These are phyloP conservation scores for Acleris emargana DNA, from an alignment of 2,888 invertebrate species.

Conservation along the genomic window DNA sequence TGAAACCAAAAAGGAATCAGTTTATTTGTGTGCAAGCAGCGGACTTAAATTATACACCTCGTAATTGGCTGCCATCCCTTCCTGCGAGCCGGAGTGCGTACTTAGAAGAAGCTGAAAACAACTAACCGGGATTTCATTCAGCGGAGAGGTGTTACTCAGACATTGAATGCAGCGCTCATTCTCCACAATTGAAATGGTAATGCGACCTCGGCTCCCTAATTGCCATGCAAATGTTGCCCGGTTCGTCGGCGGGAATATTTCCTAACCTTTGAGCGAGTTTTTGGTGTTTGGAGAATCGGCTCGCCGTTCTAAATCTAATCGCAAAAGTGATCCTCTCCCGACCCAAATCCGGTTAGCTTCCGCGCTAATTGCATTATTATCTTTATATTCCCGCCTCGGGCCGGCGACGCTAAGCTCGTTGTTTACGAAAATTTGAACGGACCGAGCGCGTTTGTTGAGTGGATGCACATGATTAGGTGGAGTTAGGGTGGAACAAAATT, in stretches of 20 bases:
- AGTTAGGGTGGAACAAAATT: constrained; percentile 15
- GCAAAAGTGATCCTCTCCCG: constrained; percentile 1
- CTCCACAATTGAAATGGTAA: constrained; percentile 77
- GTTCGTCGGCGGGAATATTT: constrained; percentile 40
- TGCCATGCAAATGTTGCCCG: constrained; percentile 69
- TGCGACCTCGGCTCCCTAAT: constrained; percentile 64
- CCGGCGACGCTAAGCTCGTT: constrained; percentile 36
- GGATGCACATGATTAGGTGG: constrained; percentile 29
- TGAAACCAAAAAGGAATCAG: constrained; percentile 29
- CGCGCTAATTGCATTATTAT: constrained; percentile 5
- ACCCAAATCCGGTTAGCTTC: constrained; percentile 5
- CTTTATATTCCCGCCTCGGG: constrained; percentile 5
- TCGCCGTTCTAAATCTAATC: constrained; percentile 1
- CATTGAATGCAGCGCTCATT: constrained; percentile 54
- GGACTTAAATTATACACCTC: constrained; percentile 35
- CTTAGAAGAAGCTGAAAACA: constrained; percentile 54
- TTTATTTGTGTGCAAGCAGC: constrained; percentile 35
- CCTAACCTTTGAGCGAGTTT: constrained; percentile 19
- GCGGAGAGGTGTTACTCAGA: constrained; percentile 52
- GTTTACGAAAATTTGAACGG: constrained; percentile 43
- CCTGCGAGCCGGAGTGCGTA: constrained; percentile 42
- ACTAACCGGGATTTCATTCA: constrained; percentile 54
- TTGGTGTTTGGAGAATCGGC: constrained; percentile 9
- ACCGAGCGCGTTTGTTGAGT: constrained; percentile 33
- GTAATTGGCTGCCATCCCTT: constrained; percentile 50